A percentile compares a stretch with the other conserved stretches of the same genome.
phyloP scores from a whole-genome alignment of 2,797 vertebrate species.

The Lepidocolaptes lacrymiger region DNA sequence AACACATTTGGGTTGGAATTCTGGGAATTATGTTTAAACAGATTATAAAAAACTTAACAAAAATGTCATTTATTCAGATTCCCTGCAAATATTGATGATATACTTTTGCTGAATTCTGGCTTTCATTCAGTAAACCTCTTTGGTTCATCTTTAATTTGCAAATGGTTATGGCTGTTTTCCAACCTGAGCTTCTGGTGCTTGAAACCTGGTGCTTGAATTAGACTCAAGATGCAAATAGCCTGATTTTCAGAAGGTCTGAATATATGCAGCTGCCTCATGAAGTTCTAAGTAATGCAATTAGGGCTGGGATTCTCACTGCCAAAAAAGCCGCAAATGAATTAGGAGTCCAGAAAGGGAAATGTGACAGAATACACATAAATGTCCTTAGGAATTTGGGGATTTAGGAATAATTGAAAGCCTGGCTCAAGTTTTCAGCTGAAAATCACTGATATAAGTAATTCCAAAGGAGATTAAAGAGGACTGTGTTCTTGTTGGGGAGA shows the following conservation, averaged over 20 bases:
- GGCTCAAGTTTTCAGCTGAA: not conserved
- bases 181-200: conserved; percentile 42
- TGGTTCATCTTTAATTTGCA: conserved; percentile 50
- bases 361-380: not conserved
- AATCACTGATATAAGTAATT: not conserved
- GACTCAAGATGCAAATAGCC: conserved; percentile 38
- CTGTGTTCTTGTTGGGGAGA: not conserved
- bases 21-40: not conserved
- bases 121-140: conserved; percentile 44
- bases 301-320: conserved; percentile 1
- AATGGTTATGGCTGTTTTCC: conserved; percentile 56
- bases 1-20: not conserved
- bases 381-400: not conserved
- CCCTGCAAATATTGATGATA: conserved; percentile 58
- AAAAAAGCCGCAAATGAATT: not conserved
- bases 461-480: not conserved
- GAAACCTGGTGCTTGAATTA: conserved; percentile 37
- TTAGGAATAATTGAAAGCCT: not conserved
- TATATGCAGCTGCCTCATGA: conserved; percentile 15
- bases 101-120: conserved; percentile 51
- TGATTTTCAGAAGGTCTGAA: conserved; percentile 39
- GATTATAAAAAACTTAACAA: not conserved
- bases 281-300: conserved; percentile 40
- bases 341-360: not conserved
- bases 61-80: conserved; percentile 4